Conservation (phyloP, 2,797 vertebrate genomes). For the Manis javanica region DNA sequence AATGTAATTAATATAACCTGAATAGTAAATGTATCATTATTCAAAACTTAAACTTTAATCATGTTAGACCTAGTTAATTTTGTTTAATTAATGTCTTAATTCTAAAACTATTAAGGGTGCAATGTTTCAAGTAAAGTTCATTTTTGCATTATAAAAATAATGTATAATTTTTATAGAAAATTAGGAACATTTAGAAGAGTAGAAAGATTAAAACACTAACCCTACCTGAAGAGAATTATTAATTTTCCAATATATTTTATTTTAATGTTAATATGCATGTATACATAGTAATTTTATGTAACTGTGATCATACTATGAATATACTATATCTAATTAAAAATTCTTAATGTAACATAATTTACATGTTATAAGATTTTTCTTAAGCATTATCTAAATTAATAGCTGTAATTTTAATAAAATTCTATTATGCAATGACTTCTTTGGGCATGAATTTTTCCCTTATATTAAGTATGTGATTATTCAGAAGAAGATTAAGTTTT, state of each 20-base stretch:
- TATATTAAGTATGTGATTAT: not conserved
- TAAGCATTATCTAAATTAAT: not conserved
- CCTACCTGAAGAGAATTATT: not conserved
- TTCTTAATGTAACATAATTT: not conserved
- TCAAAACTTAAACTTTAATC: constrained; percentile 75
- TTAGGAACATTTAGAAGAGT: not conserved
- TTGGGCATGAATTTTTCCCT: not conserved
- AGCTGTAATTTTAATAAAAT: not conserved
- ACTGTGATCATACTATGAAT: not conserved
- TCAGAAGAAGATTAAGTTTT: not conserved
- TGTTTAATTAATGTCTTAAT: constrained; percentile 75
- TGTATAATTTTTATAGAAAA: constrained; percentile 20
- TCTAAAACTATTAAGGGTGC: constrained; percentile 37
- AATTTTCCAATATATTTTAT: not conserved
- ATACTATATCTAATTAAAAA: not conserved
- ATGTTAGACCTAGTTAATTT: constrained; percentile 58
- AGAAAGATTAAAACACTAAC: not conserved
- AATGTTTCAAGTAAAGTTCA: constrained; percentile 26
- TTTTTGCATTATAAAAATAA: constrained; percentile 47
- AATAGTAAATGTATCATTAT: constrained; percentile 61
- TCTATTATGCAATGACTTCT: not conserved
- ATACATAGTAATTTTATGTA: not conserved
- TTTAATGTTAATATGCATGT: not conserved
- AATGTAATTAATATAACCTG: constrained; percentile 62
- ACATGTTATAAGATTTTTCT: not conserved